These are phyloP conservation scores for Lordiphosa andalusiaca DNA, from an alignment of 2,888 invertebrate genomes.

Conservation along the genomic window DNA sequence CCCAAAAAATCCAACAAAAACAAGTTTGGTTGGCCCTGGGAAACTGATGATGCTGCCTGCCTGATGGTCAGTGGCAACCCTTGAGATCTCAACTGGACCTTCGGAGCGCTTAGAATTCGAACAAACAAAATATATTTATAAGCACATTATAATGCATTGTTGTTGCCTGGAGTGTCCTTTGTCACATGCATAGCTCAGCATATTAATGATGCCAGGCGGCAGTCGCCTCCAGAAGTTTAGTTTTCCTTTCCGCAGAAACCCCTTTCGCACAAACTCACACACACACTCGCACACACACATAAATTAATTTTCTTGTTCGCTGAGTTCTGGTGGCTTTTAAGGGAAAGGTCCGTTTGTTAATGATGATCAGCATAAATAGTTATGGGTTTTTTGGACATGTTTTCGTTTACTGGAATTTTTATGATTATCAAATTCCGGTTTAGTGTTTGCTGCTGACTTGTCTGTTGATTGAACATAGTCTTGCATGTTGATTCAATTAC, in stretches of 20 bases:
- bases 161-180: conserved; percentile 54
- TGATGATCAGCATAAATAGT: conserved; percentile 67
- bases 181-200: conserved; percentile 73
- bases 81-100: conserved; percentile 41
- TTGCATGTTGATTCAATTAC: conserved; percentile 54
- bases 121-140: conserved; percentile 57
- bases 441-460: conserved; percentile 33
- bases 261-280: conserved; percentile 11
- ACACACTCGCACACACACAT: conserved; percentile 41
- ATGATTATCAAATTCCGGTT: conserved; percentile 55
- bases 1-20: conserved; percentile 48
- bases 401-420: conserved; percentile 31
- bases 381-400: conserved; percentile 15
- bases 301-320: conserved; percentile 74
- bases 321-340: conserved; percentile 55
- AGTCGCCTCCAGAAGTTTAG: conserved; percentile 28
- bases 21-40: conserved; percentile 58
- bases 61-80: conserved; percentile 45
- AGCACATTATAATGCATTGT: conserved; percentile 73
- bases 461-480: conserved; percentile 34
- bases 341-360: conserved; percentile 50
- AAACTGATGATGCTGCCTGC: conserved; percentile 26
- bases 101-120: conserved; percentile 15
- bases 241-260: conserved; percentile 31
- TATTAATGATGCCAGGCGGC: conserved; percentile 59